Evolutionary conservation across 2,888 invertebrate species (phyloP).

Genomic region (Lasius fuliginosus): DNA sequence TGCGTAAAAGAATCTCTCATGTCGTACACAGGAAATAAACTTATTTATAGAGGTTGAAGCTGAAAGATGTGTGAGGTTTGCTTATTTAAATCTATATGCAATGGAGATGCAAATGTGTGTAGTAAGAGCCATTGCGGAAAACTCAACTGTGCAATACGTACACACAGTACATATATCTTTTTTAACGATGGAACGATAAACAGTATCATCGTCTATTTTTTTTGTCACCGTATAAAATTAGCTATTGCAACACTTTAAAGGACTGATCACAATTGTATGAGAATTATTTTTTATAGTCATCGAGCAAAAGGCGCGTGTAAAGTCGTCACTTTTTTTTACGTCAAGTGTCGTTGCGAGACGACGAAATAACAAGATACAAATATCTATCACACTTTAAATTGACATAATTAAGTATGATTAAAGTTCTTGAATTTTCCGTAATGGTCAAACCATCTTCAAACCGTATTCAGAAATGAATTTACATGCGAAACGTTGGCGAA

Average conservation of each 20-base stretch:
- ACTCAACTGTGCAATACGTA: constrained; percentile 58
- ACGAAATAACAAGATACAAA: constrained; percentile 7
- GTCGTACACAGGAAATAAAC: not conserved
- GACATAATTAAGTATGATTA: constrained; percentile 51
- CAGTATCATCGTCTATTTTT: not conserved
- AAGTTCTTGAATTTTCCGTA: constrained; percentile 64
- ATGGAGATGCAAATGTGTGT: constrained; percentile 59
- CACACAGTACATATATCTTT: constrained; percentile 15
- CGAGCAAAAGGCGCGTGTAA: not conserved
- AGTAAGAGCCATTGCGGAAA: constrained; percentile 71
- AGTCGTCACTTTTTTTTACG: not conserved
- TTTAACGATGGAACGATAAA: constrained; percentile 14
- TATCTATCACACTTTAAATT: constrained; percentile 60
- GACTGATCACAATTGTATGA: not conserved
- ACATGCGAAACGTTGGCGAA: constrained; percentile 19
- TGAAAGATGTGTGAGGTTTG: constrained; percentile 17
- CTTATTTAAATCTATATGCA: constrained; percentile 57
- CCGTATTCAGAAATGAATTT: constrained; percentile 50
- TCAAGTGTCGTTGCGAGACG: not conserved
- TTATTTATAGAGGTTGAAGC: constrained; percentile 25
- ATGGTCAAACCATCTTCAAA: constrained; percentile 61
- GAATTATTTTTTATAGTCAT: not conserved
- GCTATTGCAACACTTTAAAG: not conserved
- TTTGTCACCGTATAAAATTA: constrained; percentile 10
- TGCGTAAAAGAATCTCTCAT: constrained; percentile 23